Evolutionary conservation across 2,888 invertebrate genomes (phyloP).

Genomic region (Lasioglossum calceatum): DNA sequence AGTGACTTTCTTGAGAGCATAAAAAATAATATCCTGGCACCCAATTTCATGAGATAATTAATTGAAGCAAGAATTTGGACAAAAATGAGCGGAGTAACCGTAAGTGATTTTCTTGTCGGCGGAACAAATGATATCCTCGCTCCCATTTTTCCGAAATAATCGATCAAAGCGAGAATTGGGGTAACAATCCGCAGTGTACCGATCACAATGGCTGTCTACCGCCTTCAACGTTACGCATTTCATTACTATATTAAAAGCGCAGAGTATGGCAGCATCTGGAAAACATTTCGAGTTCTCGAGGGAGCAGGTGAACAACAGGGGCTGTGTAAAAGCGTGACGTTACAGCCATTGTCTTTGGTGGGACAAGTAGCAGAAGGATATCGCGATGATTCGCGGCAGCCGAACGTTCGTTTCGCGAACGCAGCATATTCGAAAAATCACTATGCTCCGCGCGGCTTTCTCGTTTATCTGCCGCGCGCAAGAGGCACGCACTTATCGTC

Average conservation of each 20-base stretch:
- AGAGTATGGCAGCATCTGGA: no score
- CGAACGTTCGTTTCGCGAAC: conserved; percentile 28
- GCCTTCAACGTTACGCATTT: no score
- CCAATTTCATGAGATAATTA: neutral
- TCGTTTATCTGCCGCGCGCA: conserved; percentile 30
- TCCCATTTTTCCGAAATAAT: neutral
- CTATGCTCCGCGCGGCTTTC: conserved; percentile 21
- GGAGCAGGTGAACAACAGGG: neutral
- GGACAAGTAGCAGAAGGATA: conserved; percentile 13
- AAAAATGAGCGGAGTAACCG: neutral
- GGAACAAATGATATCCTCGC: no score
- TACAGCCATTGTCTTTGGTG: conserved; percentile 24
- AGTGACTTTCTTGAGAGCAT: no score
- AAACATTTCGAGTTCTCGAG: neutral
- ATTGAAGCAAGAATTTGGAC: neutral
- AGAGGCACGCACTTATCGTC: conserved; percentile 40
- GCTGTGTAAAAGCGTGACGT: neutral
- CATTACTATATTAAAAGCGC: no score
- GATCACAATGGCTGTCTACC: no score
- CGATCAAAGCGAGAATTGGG: no score
- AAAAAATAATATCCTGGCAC: no score
- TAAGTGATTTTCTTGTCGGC: neutral
- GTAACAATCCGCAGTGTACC: no score
- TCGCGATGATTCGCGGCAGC: conserved; percentile 35
- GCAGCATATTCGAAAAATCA: conserved; percentile 32